A percentile compares a stretch with the other conserved stretches of the same genome.
Conservation (phyloP, 2,888 invertebrate genomes). For the Drosophila kambysellisi region DNA sequence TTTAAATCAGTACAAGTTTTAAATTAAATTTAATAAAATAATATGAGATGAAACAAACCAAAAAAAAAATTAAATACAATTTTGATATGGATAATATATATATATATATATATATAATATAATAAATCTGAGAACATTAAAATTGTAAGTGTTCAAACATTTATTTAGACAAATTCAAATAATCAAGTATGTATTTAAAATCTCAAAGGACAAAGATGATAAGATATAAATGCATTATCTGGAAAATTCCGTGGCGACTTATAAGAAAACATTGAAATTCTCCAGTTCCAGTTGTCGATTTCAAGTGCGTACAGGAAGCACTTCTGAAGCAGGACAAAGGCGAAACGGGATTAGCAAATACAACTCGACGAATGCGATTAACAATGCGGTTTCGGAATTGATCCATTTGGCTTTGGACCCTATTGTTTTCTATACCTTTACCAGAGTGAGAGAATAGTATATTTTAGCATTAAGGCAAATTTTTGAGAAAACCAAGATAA, state of each 20-base stretch:
- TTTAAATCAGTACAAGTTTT: background rate
- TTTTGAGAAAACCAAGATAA: conserved; percentile 16
- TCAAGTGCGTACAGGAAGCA: conserved; percentile 7
- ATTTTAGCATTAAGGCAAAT: conserved; percentile 31
- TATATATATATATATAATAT: no score
- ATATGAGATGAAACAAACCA: background rate
- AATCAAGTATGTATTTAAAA: background rate
- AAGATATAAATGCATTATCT: background rate
- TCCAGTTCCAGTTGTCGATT: background rate
- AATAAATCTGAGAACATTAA: background rate
- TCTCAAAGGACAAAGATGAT: no score
- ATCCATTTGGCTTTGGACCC: conserved; percentile 34
- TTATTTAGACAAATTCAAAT: background rate
- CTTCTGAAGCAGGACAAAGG: conserved; percentile 4
- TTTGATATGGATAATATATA: background rate
- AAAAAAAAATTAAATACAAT: background rate
- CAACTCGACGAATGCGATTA: conserved; percentile 38
- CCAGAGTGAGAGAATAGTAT: conserved; percentile 4
- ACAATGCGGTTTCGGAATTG: conserved; percentile 25
- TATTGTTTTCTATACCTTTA: conserved; percentile 21
- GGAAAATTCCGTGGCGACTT: conserved; percentile 34
- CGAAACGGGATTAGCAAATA: conserved; percentile 15
- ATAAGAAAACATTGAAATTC: conserved; percentile 21
- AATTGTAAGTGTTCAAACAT: background rate
- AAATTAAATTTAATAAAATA: no score